Evolutionary conservation across 2,797 vertebrate species (phyloP), one percentile per base, ranked within the genome.

Genomic region (Rhynchonycteris naso): DNA sequence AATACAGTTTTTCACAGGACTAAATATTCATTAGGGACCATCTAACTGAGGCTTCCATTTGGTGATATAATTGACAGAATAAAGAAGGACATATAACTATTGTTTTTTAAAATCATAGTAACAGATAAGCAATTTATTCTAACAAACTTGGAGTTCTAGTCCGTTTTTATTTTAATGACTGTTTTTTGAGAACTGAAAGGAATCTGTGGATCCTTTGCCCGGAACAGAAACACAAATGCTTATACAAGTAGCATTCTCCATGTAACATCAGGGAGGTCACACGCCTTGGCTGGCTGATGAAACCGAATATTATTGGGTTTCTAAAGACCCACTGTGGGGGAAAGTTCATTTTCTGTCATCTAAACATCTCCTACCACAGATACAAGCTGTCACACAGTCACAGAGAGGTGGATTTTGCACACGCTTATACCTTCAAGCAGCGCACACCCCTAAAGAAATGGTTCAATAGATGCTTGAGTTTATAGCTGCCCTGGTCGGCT

Each of bases 81-180:
- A 43, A 92, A 78, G 30, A 88, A 1, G 18, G 10, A 72, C 22
- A 74, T 10, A 72, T 80, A 5, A 35, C 56, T 28, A 56, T 6
- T 58, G 19, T 50, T 88, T 91, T 43, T 26, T 30, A 93, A 80
- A 82, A 68, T 83, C 56, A 38, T n/a, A 74, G 30, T 43, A 92
- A 59, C 9, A 54, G 24, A 80, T 58, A 59, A 88, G 21, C 80
- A 92, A 90, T 92, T 94, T 80, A 82, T 72, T 75, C 28, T 52
- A 78, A 87, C 35, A 80, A 50, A 93, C 47, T 52, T 79, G 24
- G 30, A 59, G 33, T 72, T 80, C 30, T 56, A 76, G 54, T 50
- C 50, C 52, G 50, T 78, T 93, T 88, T 74, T 68, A 72, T 88
- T 85, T 90, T 76, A 84, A 81, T 52, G 26, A 50, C 33, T 54